phyloP scores from a whole-genome alignment of 2,888 invertebrate genomes.

The Chalcis sispes region DNA sequence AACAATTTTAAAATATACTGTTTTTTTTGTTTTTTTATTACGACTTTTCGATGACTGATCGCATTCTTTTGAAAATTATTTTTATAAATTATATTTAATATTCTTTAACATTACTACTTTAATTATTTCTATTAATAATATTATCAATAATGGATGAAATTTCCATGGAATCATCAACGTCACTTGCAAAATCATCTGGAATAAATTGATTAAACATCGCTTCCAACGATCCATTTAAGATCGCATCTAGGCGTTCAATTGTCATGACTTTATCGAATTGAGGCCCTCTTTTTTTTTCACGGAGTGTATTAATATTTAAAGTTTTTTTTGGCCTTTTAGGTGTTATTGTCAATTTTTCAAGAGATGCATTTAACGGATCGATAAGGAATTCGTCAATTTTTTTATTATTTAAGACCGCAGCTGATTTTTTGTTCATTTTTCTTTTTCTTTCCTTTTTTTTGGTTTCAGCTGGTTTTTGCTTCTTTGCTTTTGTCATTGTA shows the following conservation, averaged over 20 bases:
- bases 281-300: slow-evolving; percentile 66
- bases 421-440: slow-evolving; percentile 60
- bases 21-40: not conserved
- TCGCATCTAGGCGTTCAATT: slow-evolving; percentile 63
- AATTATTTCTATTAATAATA: slow-evolving; percentile 69
- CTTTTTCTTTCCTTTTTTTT: slow-evolving; percentile 57
- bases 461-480: slow-evolving; percentile 67
- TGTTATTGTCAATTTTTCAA: slow-evolving; percentile 66
- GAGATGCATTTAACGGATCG: slow-evolving; percentile 67
- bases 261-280: slow-evolving; percentile 72
- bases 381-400: slow-evolving; percentile 50
- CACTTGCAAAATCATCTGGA: slow-evolving; percentile 71
- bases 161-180: slow-evolving; percentile 75
- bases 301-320: slow-evolving; percentile 62
- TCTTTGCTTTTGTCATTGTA: slow-evolving; percentile 79
- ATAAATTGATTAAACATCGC: slow-evolving; percentile 70
- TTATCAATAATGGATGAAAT: slow-evolving; percentile 78
- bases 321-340: slow-evolving; percentile 67
- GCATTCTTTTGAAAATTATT: not conserved
- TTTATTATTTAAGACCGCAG: slow-evolving; percentile 66
- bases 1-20: no score
- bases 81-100: not conserved
- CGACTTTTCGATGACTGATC: not conserved
- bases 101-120: slow-evolving; percentile 17
- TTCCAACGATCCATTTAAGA: slow-evolving; percentile 73